Conservation (phyloP, 2,113 vertebrate species). For the Gasterosteus nipponicus region DNA sequence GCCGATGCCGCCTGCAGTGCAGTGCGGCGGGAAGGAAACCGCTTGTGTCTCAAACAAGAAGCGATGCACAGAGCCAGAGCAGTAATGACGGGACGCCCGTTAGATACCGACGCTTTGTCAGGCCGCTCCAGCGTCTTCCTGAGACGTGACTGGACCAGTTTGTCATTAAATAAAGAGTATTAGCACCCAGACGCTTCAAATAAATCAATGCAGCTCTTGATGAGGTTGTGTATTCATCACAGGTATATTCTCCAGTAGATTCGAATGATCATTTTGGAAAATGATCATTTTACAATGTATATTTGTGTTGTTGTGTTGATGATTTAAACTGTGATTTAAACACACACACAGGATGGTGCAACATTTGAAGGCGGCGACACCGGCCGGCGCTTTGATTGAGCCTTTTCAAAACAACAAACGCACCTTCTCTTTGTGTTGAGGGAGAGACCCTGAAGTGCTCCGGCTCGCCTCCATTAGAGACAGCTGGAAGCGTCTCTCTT, state of each 20-base stretch:
- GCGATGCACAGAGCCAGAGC: neutral
- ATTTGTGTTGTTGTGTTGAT: neutral
- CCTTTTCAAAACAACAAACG: conserved; percentile 61
- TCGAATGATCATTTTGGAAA: too few species aligned
- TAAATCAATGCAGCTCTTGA: too few species aligned
- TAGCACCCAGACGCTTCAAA: too few species aligned
- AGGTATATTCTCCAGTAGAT: neutral
- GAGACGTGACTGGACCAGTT: too few species aligned
- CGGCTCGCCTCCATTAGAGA: conserved; percentile 57
- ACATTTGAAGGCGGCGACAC: conserved; percentile 35
- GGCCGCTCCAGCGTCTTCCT: neutral
- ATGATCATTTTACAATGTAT: neutral
- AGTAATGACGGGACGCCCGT: neutral
- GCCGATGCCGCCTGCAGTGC: neutral
- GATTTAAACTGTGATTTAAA: neutral
- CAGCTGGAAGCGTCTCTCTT: conserved; percentile 61
- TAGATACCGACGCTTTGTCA: neutral
- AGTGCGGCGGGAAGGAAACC: neutral
- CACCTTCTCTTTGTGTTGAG: conserved; percentile 49
- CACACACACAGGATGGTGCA: conserved; percentile 1
- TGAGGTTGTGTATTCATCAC: neutral
- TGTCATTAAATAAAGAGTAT: too few species aligned
- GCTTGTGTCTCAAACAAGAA: conserved; percentile 8
- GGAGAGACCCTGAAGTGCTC: conserved; percentile 64
- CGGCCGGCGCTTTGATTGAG: conserved; percentile 47